Conservation (phyloP, 2,888 invertebrate species). For the Hyposoter dolosus region DNA sequence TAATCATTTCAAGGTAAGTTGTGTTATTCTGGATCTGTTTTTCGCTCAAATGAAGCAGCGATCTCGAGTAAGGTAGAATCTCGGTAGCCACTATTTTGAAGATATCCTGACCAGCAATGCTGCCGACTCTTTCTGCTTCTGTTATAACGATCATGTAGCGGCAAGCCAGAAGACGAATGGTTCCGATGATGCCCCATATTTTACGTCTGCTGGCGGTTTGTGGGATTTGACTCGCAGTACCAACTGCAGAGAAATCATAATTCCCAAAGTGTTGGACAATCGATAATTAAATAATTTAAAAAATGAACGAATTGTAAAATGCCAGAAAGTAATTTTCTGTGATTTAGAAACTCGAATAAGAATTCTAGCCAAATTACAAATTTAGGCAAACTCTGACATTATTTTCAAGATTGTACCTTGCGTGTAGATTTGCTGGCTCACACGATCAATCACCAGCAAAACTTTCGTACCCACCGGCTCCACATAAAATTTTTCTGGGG, state of each 20-base stretch:
- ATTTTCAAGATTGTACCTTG: constrained; percentile 86
- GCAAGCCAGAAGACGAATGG: constrained; percentile 93
- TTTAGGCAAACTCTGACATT: neutral
- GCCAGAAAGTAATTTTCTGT: neutral
- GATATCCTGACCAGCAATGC: constrained; percentile 92
- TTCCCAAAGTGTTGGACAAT: neutral
- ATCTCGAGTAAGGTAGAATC: constrained; percentile 94
- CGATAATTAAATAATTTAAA: neutral
- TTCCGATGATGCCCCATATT: constrained; percentile 96
- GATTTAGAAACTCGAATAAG: neutral
- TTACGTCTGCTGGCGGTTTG: constrained; percentile 87
- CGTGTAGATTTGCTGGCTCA: constrained; percentile 90
- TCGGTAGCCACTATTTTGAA: constrained; percentile 93
- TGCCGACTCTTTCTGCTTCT: constrained; percentile 92
- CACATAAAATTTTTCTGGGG: constrained; percentile 95
- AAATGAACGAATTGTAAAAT: neutral
- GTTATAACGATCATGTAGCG: constrained; percentile 96
- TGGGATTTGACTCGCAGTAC: constrained; percentile 87
- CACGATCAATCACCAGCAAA: constrained; percentile 93
- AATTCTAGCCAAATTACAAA: neutral
- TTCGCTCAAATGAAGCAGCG: constrained; percentile 93
- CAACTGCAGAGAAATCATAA: constrained; percentile 75
- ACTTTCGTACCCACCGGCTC: constrained; percentile 92
- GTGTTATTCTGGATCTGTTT: constrained; percentile 94
- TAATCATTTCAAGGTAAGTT: constrained; percentile 94